Base-by-base conservation (phyloP, 2,797 vertebrate species). In the Hemitrygon akajei region DNA sequence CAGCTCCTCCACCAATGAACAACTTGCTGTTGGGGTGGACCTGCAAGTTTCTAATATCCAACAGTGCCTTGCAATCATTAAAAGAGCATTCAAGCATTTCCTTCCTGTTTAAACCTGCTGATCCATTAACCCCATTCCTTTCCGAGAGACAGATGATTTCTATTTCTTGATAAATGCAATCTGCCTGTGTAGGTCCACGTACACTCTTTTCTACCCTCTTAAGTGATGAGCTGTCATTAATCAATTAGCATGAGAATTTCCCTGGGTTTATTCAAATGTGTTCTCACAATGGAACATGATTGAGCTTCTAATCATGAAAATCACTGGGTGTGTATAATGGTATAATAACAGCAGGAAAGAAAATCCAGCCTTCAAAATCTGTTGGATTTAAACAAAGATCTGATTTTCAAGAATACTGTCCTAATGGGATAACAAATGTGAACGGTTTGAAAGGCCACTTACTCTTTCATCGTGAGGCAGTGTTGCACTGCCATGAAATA, bases 401-500 rank as follows among this genome's bases (percentile, higher is more conserved):
- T 66, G 16, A 69, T 89, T 69, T 47, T 25, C 66, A 47, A 75
- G 37, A 92, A 7, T 56, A 56, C 66, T 20, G 30, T 47, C 11
- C 27, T 75, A 75, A 75, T 93, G 37, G 27, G 27, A 58, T 75
- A 76, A 56, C 73, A 75, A 93, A n/a, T 75, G 71, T 93, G 71
- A 91, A 30, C 63, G 56, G 37, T 30, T 75, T 93, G 40, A 75
- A 76, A 93, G 91, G 37, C 73, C 71, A 92, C 20, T 73, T 75
- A 75, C 37, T 92, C 66, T 69, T 84, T 71, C 87, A 91, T 3
- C 27, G 22, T 75, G 37, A 14, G 12, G 27, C 47, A 56, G 25
- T 93, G 91, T 16, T 93, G 73, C 69, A 76, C 91, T 66, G 86
- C 60, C 60, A 69, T 89, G 60, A 89, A 89, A 89, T 89, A 89